These are phyloP conservation scores for Lithophane semibrunnea DNA, from an alignment of 2,888 invertebrate genomes.

Conservation along the genomic window DNA sequence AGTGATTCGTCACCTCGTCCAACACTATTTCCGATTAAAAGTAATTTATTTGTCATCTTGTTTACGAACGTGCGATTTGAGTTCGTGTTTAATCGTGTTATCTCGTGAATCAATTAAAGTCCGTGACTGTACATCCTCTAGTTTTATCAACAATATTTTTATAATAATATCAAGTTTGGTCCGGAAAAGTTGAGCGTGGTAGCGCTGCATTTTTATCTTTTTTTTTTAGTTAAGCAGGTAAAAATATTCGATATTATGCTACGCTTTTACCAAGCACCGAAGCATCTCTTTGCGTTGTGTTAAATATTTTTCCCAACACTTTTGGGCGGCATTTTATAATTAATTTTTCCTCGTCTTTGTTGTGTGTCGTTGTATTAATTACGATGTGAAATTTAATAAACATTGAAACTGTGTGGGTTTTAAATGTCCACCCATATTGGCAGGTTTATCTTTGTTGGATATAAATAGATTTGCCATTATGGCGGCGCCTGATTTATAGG, in stretches of 20 bases:
- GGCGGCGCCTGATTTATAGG: background rate
- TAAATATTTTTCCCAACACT: slow-evolving; percentile 49
- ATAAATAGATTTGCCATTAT: background rate
- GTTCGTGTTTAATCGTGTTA: too few species aligned
- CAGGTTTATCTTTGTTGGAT: slow-evolving; percentile 12
- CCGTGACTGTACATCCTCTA: background rate
- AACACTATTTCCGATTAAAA: too few species aligned
- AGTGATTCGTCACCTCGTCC: too few species aligned
- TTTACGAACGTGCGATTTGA: too few species aligned
- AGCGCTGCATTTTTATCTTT: slow-evolving; percentile 21
- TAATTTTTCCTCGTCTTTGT: slow-evolving; percentile 39
- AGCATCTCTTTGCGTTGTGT: slow-evolving; percentile 33
- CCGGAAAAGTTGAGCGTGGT: slow-evolving; percentile 31
- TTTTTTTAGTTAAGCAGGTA: slow-evolving; percentile 24
- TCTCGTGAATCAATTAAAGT: too few species aligned
- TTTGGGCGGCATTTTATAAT: slow-evolving; percentile 46
- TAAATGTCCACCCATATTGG: slow-evolving; percentile 1
- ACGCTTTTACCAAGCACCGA: slow-evolving; percentile 25
- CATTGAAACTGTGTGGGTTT: slow-evolving; percentile 1
- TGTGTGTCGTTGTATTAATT: slow-evolving; percentile 27
- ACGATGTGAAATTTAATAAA: slow-evolving; percentile 32
- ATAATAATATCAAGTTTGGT: slow-evolving; percentile 20
- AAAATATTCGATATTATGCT: slow-evolving; percentile 45
- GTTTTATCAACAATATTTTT: slow-evolving; percentile 41
- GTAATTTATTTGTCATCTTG: too few species aligned